A percentile compares a stretch with the other conserved stretches of the same genome.
These are phyloP conservation scores for Lucilia cuprina DNA, from an alignment of 1,140 invertebrate genomes.

Conservation along the genomic window DNA sequence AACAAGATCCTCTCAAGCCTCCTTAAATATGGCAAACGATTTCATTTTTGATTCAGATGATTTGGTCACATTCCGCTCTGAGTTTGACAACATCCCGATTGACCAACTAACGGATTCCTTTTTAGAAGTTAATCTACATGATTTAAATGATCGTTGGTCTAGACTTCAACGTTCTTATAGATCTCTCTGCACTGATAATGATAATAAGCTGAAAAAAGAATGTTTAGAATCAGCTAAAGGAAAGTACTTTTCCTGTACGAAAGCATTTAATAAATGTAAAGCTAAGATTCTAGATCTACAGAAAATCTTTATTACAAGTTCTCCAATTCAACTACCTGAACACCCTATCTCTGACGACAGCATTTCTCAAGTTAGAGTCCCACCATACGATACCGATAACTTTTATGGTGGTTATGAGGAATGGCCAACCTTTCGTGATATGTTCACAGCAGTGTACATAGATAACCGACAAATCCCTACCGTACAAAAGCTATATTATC, in stretches of 20 bases:
- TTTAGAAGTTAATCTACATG: too few relatives aligned
- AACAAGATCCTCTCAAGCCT: too few relatives aligned
- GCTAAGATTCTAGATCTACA: not conserved
- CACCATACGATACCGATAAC: not conserved
- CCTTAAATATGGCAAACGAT: too few relatives aligned
- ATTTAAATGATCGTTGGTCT: too few relatives aligned
- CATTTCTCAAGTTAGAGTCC: not conserved
- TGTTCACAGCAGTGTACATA: conserved; percentile 11
- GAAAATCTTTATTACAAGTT: not conserved
- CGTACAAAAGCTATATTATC: not conserved
- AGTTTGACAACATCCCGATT: too few relatives aligned
- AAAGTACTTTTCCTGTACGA: not conserved
- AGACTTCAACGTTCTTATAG: too few relatives aligned
- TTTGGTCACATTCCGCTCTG: too few relatives aligned
- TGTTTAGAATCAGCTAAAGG: not conserved
- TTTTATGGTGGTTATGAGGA: conserved; percentile 7
- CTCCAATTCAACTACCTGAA: not conserved
- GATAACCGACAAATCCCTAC: not conserved
- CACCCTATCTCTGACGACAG: not conserved
- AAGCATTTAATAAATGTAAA: not conserved
- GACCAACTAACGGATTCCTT: too few relatives aligned
- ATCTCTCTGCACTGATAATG: too few relatives aligned
- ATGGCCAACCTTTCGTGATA: not conserved
- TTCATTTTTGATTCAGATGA: too few relatives aligned
- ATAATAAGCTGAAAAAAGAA: not conserved